phyloP scores from a whole-genome alignment of 2,113 vertebrate genomes.

The Jaculus jaculus region DNA sequence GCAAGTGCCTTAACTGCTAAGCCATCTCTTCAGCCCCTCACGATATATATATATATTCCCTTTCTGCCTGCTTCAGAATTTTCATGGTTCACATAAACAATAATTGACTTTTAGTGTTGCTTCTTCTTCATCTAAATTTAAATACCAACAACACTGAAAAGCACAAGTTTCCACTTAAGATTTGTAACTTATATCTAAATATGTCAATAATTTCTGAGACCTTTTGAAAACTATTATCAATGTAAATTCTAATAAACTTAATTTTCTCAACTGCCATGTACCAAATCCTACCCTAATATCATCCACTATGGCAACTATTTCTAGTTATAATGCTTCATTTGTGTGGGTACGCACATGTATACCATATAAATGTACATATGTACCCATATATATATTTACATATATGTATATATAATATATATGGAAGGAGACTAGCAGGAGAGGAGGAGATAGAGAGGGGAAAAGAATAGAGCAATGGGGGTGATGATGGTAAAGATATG shows the following conservation, averaged over 20 bases:
- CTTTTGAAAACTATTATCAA: not conserved
- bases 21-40: too few relatives aligned
- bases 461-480: not conserved
- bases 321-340: not conserved
- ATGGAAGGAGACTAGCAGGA: not conserved
- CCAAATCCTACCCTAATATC: not conserved
- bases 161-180: not conserved
- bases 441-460: not conserved
- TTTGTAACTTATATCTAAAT: not conserved
- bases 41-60: not conserved
- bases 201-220: not conserved
- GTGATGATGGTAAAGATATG: not conserved
- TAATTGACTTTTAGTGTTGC: not conserved
- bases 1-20: too few relatives aligned
- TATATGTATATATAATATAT: too few relatives aligned
- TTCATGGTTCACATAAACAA: not conserved
- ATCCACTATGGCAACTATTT: not conserved
- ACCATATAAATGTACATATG: not conserved
- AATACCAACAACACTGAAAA: not conserved
- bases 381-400: too few relatives aligned
- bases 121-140: not conserved
- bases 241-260: not conserved
- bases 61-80: not conserved
- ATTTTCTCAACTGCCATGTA: not conserved
- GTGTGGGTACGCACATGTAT: not conserved